Evolutionary conservation across 2,113 vertebrate species (phyloP).

Genomic region (Lamprotornis superbus): DNA sequence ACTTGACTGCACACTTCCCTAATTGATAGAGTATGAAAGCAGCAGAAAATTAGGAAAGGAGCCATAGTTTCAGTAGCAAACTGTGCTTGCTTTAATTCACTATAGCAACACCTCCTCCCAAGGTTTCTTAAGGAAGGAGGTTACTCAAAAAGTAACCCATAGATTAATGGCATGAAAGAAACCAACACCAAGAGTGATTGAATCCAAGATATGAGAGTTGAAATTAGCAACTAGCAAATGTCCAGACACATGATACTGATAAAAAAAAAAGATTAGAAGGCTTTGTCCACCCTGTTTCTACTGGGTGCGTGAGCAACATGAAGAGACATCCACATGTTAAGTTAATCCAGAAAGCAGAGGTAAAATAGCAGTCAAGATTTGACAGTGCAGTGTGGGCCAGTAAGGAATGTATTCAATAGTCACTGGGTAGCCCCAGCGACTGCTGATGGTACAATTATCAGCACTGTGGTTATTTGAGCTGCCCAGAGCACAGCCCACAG

Average conservation of each 20-base stretch:
- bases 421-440: fast-evolving
- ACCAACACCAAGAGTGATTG: not conserved
- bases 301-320: not conserved
- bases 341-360: not conserved
- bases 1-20: not conserved
- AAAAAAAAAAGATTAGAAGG: not conserved
- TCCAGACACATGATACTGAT: not conserved
- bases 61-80: not conserved
- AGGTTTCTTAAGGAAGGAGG: not conserved
- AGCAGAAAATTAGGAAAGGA: not conserved
- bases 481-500: not conserved
- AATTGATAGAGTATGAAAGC: not conserved
- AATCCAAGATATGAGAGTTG: not conserved
- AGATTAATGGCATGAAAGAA: not conserved
- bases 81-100: not conserved
- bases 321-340: not conserved
- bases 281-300: not conserved
- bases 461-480: not conserved
- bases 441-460: not conserved
- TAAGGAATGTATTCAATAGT: not conserved
- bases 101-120: not conserved
- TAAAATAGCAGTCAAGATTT: not conserved
- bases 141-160: not conserved
- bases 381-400: not conserved
- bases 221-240: not conserved